Base-by-base conservation (phyloP, 2,888 invertebrate genomes). In the Strigamia maritima region DNA sequence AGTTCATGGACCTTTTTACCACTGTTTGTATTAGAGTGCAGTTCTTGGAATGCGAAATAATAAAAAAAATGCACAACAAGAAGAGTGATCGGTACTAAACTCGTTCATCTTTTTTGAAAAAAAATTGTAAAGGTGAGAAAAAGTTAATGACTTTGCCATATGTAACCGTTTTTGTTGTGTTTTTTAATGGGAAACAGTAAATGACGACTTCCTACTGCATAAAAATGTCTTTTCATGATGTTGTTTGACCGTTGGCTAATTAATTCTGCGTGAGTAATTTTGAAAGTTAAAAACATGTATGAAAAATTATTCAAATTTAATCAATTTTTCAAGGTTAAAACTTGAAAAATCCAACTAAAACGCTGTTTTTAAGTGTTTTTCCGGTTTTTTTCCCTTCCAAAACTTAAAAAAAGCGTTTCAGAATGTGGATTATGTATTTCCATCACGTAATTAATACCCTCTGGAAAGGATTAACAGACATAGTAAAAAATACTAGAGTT, bases 1-100 rank as follows among this genome's bases (percentile, higher is more conserved):
- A 60, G 60, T 60, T 60, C 60, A 60, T 60, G 60, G 60, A 60
- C 60, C 60, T 60, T 60, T 60, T 60, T 60, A 60, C 3, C 19
- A 60, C 60, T 60, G 22, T 44, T 44, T 2, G 2, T 2, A 44
- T 44, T 44, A 10, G 10, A 44, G 40, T 16, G 60, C 60, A 6
- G 16, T 24, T 19, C 60, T 8, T n/a, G 60, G 60, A 60, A 60
- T 60, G 60, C n/a, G 10, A 6, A 60, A 60, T 60, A 8, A 24
- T 60, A 49, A n/a, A 6, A 49, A n/a, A n/a, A n/a, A 49, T 4
- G 6, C 6, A n/a, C 2, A n/a, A 49, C 2, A n/a, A 10, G 49
- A 49, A 49, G n/a, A 49, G 49, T 49, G 49, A 49, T 49, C n/a
- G 49, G 31, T 31, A 31, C 31, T 31, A 31, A 31, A 31, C 31